A percentile compares a stretch with the other conserved stretches of the same genome.
phyloP scores from a whole-genome alignment of 2,888 invertebrate species.

The Acrobeloides nanus region DNA sequence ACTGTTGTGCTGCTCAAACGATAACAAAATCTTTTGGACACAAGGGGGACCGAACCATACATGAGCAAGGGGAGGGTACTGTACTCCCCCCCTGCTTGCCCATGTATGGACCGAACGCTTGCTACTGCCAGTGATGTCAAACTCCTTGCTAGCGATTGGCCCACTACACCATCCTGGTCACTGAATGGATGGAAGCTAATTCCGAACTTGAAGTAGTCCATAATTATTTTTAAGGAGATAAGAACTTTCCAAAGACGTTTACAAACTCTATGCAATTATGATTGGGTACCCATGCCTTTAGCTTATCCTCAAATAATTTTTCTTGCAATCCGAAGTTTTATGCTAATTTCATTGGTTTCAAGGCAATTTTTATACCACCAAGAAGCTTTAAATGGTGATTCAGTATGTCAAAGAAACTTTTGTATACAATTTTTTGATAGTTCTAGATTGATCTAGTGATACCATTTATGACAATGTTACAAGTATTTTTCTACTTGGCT shows the following conservation, averaged over 20 bases:
- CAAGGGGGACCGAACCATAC: no score
- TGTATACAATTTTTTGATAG: background rate
- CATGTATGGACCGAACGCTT: no score
- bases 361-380: slow-evolving; percentile 28
- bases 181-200: no score
- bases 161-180: no score
- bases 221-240: slow-evolving; percentile 14
- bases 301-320: slow-evolving; percentile 45
- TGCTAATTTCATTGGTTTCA: slow-evolving; percentile 37
- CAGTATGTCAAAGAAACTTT: no score
- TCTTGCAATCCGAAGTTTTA: slow-evolving; percentile 37
- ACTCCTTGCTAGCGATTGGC: no score
- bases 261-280: slow-evolving; percentile 25
- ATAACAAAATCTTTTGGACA: no score
- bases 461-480: slow-evolving; percentile 44
- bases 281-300: slow-evolving; percentile 29
- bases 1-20: no score
- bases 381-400: slow-evolving; percentile 6
- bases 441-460: slow-evolving; percentile 32
- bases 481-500: slow-evolving; percentile 42
- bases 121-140: no score
- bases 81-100: no score
- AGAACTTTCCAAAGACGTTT: slow-evolving; percentile 12
- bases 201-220: no score
- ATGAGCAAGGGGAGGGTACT: no score